These are phyloP conservation scores for Stomorhina lunata DNA, from an alignment of 2,888 invertebrate species.

Conservation along the genomic window DNA sequence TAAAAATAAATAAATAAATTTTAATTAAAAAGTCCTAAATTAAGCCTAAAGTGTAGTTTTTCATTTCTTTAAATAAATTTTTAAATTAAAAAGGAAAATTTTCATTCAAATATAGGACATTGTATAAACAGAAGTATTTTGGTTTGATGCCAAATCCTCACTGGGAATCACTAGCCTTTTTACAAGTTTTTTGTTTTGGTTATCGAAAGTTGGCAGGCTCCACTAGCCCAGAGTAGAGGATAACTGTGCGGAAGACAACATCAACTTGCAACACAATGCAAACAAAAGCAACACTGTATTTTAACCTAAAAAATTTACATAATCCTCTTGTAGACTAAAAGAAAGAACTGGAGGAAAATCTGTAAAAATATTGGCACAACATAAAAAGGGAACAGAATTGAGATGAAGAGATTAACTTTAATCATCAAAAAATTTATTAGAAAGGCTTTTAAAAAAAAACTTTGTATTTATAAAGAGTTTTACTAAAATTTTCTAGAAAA, in stretches of 20 bases:
- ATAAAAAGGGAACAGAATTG: not conserved
- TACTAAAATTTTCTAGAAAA: no score
- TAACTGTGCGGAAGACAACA: not conserved
- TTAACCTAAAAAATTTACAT: conserved; percentile 37
- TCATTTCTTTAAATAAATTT: no score
- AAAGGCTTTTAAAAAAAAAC: not conserved
- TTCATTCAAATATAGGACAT: not conserved
- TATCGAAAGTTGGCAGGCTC: not conserved
- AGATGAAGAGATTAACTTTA: not conserved
- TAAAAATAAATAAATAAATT: not conserved
- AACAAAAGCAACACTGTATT: conserved; percentile 26
- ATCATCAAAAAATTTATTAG: not conserved
- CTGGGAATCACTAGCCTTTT: not conserved
- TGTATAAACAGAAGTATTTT: not conserved
- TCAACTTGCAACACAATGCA: not conserved
- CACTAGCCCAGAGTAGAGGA: not conserved
- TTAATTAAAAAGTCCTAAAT: not conserved
- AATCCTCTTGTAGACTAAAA: conserved; percentile 19
- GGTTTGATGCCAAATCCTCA: not conserved
- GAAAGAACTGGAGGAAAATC: not conserved
- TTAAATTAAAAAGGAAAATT: not conserved
- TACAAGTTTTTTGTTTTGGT: not conserved
- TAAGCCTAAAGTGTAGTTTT: not conserved
- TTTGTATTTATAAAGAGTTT: no score
- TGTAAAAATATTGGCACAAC: not conserved